Evolutionary conservation across 2,888 invertebrate species (phyloP).

Genomic region (Anoplius nigerrimus): DNA sequence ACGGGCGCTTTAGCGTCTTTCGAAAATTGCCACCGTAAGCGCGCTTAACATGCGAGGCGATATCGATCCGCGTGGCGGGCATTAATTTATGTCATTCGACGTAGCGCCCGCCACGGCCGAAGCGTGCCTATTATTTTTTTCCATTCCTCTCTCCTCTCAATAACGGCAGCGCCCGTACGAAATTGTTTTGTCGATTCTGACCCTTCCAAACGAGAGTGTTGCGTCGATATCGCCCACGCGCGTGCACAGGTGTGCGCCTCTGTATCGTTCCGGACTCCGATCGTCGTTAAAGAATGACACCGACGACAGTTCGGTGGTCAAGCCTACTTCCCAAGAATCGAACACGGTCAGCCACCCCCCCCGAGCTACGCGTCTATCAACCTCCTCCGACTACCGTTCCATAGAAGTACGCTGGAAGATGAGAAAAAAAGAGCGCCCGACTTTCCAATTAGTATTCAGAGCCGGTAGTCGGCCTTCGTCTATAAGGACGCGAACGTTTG

Average conservation of each 20-base stretch:
- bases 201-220: slow-evolving; percentile 54
- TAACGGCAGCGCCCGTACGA: slow-evolving; percentile 51
- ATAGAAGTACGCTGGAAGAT: too few relatives aligned
- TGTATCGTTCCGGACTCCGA: slow-evolving; percentile 10
- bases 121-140: slow-evolving; percentile 5
- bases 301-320: slow-evolving; percentile 4
- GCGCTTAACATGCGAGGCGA: not conserved
- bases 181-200: slow-evolving; percentile 60
- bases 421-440: too few relatives aligned
- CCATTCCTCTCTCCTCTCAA: slow-evolving; percentile 25
- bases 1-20: too few relatives aligned
- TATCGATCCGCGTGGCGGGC: not conserved
- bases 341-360: too few relatives aligned
- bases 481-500: too few relatives aligned
- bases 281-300: slow-evolving; percentile 40
- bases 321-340: too few relatives aligned
- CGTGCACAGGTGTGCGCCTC: slow-evolving; percentile 31
- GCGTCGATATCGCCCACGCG: slow-evolving; percentile 52
- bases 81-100: slow-evolving; percentile 7
- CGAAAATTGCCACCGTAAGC: too few relatives aligned
- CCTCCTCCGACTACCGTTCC: too few relatives aligned
- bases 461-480: too few relatives aligned
- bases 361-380: too few relatives aligned
- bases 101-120: not conserved
- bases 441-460: too few relatives aligned